Evolutionary conservation across 2,797 vertebrate genomes (phyloP), one percentile per base, ranked within the genome.

Genomic region (Diglossa cyanea): DNA sequence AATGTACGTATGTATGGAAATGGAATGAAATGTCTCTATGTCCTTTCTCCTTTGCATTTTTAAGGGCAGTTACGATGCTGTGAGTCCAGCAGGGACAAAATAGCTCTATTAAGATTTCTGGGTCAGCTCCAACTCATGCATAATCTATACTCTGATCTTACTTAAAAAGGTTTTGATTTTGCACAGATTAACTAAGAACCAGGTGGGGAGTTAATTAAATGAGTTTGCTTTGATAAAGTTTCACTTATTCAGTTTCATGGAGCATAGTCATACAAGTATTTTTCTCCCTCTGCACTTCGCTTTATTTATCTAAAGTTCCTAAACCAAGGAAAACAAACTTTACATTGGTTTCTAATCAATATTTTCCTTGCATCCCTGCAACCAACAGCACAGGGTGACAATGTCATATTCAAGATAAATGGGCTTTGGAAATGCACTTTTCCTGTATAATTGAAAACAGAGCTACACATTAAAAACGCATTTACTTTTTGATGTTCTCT

Each of bases 371-470:
- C 85, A 84, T 94, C 47, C 60, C 42, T 83, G 35, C 18, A 88
- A 93, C 35, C 28, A 91, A 75, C 10, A 86, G 17, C 62, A 60
- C 51, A 86, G 35, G 58, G 39, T 91, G 88, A 86, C 88, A 93
- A 86, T 88, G 94, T 95, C 93, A 93, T 92, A 86, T 81, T 86
- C 73, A 95, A 95, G 93, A 96, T 39, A 94, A 94, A 96, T 86
- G 73, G 79, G 42, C 58, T 93, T 91, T 94, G 79, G 73, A 96
- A 96, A 94, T 88, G 20, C 33, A 75, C 58, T 93, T 93, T 90
- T 93, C 65, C 82, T 75, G 73, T 86, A 80, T 91, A 95, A 94
- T 83, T 94, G 85, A 88, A 95, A 95, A 91, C 66, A 75, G 70
- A 94, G 51, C 54, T 68, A 61, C 76, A 75, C 79, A 90, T 90